phyloP scores from a whole-genome alignment of 2,113 vertebrate genomes.

The Coptodon bakossiorum region DNA sequence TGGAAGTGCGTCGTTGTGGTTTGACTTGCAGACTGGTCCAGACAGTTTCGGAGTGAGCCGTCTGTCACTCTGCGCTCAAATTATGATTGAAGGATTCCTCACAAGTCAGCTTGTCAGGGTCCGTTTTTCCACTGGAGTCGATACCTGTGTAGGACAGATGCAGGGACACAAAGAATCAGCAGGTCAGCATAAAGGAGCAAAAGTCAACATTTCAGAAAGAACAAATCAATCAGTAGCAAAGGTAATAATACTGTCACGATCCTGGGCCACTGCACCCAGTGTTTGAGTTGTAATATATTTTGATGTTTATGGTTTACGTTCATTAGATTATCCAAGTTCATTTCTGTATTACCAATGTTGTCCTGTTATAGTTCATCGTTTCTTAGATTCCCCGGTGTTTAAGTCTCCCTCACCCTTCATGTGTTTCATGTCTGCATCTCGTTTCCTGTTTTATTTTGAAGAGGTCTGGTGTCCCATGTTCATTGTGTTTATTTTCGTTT shows the following conservation, averaged over 20 bases:
- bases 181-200: background rate
- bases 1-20: background rate
- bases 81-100: constrained; percentile 17
- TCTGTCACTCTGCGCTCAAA: background rate
- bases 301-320: background rate
- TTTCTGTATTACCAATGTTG: background rate
- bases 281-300: background rate
- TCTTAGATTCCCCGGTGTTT: background rate
- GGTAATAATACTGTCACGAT: background rate
- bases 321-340: background rate
- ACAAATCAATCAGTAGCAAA: background rate
- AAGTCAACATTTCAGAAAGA: background rate
- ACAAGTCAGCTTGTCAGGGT: constrained; percentile 37
- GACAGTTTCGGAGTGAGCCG: background rate
- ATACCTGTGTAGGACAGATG: constrained; percentile 38
- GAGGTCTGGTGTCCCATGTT: background rate
- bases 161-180: background rate
- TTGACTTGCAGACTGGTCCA: background rate
- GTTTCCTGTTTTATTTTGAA: background rate
- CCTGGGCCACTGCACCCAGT: background rate
- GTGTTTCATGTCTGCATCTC: background rate
- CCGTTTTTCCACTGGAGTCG: constrained; percentile 11
- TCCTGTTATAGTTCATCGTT: background rate
- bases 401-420: background rate
- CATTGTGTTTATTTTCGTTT: background rate